Evolutionary conservation across 1,140 invertebrate genomes (phyloP), one percentile per base, ranked within the genome.

Genomic region (Trigoniulus corallinus): DNA sequence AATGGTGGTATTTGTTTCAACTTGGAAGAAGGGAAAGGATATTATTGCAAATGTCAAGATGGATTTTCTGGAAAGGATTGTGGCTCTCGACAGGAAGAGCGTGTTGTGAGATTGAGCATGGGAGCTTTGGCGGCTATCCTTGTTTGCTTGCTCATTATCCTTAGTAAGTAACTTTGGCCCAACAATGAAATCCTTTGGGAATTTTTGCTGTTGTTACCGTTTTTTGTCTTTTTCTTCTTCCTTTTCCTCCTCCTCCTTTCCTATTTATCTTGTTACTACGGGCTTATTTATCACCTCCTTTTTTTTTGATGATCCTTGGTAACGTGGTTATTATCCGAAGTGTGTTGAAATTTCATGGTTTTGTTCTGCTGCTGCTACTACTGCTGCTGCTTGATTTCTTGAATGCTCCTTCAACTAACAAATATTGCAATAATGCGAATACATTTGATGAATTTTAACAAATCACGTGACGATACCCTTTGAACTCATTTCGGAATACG

Each of bases 11-110:
- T 52, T 18, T 63, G 61, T 48, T 18, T 55, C 1, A 63, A 78
- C 76, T 57, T 92, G 83, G 67, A 79, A 81, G 51, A 61, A 49
- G 62, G 62, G 10, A 25, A 56, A 34, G 62, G 60, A 0, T 62
- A 55, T 45, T 50, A 59, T 20, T 70, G 68, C 46, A 52, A 58
- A 53, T 94, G 93, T 65, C 82, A 82, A 2, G 80, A 84, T 53
- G 88, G 88, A 39, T 98, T 86, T 71, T 88, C 81, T 76, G 92
- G 92, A 49, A 81, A 85, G 60, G 85, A 92, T 66, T 97, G 93
- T 70, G 87, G 94, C 65, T 74, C 89, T 47, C 79, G 88, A 37
- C 85, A 91, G 64, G 85, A 93, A 65, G 88, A 87, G 54, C 86
- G 88, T 68, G 89, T 86, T 44, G 73, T 94, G 52, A 87, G 88